phyloP scores from a whole-genome alignment of 2,888 invertebrate genomes.

The Stenchaetothrips biformis region DNA sequence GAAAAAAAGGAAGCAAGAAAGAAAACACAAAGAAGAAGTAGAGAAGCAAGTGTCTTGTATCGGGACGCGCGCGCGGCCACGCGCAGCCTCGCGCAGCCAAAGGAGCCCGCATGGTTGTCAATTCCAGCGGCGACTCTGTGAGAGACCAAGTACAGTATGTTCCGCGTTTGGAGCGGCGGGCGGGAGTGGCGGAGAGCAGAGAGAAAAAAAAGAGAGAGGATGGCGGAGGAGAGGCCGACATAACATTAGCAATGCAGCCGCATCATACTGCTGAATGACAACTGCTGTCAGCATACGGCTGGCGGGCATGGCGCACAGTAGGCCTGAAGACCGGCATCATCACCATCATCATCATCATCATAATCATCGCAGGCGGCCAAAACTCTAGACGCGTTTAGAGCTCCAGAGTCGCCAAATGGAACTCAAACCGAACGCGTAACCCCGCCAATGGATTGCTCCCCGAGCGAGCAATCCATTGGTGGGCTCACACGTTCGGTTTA shows the following conservation, averaged over 20 bases:
- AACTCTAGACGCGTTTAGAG: too few relatives aligned
- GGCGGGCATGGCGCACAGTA: too few relatives aligned
- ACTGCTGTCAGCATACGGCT: neutral
- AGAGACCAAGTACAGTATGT: conserved; percentile 19
- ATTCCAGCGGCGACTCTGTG: conserved; percentile 15
- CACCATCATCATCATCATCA: neutral
- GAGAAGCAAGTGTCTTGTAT: conserved; percentile 19
- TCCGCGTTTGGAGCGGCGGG: conserved; percentile 16
- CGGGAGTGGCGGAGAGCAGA: neutral
- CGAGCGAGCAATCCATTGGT: too few relatives aligned
- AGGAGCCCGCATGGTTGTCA: conserved; percentile 14
- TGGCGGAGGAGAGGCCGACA: neutral
- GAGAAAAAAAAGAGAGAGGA: neutral
- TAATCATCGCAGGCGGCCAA: too few relatives aligned
- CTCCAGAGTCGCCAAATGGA: too few relatives aligned
- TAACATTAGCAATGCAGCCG: neutral
- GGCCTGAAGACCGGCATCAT: neutral
- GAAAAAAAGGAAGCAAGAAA: neutral
- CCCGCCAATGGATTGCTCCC: too few relatives aligned
- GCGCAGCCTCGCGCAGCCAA: neutral
- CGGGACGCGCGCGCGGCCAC: neutral
- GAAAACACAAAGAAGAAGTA: neutral
- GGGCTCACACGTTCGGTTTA: too few relatives aligned
- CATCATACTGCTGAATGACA: neutral
- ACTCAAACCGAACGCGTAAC: too few relatives aligned